Conservation (phyloP, 2,888 invertebrate genomes). For the Oscheius sp. region DNA sequence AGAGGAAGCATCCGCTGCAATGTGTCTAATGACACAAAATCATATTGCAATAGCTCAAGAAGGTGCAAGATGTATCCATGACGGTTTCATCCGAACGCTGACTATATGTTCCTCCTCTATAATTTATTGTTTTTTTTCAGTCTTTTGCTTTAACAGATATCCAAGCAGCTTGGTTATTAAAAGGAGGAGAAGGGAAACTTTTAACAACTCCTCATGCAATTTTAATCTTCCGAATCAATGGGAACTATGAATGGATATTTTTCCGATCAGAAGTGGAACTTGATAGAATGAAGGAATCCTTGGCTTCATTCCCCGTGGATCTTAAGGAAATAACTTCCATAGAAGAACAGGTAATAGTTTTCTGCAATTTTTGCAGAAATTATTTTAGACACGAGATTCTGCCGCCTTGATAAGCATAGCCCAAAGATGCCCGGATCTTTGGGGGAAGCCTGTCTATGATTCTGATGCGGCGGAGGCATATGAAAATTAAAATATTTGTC, state of each 20-base stretch:
- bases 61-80: constrained; percentile 63
- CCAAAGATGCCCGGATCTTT: constrained; percentile 24
- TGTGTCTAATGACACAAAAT: constrained; percentile 22
- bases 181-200: constrained; percentile 21
- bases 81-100: constrained; percentile 67
- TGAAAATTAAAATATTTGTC: constrained; percentile 14
- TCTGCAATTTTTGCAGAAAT: not conserved
- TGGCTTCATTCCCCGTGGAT: constrained; percentile 16
- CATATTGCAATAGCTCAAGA: constrained; percentile 58
- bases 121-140: not conserved
- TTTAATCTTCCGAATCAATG: constrained; percentile 19
- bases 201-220: not conserved
- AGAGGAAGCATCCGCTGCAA: constrained; percentile 22
- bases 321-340: constrained; percentile 4
- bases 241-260: constrained; percentile 25
- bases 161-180: constrained; percentile 14
- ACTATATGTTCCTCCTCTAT: constrained; percentile 27
- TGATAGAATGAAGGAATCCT: constrained; percentile 9
- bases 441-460: constrained; percentile 29
- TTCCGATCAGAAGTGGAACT: constrained; percentile 27
- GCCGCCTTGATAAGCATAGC: not conserved
- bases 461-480: constrained; percentile 18
- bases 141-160: constrained; percentile 20
- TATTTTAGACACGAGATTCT: constrained; percentile 27
- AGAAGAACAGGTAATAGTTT: not conserved